These are phyloP conservation scores for Melanotaenia parkinsoni DNA, from an alignment of 2,797 vertebrate genomes.

Conservation along the genomic window DNA sequence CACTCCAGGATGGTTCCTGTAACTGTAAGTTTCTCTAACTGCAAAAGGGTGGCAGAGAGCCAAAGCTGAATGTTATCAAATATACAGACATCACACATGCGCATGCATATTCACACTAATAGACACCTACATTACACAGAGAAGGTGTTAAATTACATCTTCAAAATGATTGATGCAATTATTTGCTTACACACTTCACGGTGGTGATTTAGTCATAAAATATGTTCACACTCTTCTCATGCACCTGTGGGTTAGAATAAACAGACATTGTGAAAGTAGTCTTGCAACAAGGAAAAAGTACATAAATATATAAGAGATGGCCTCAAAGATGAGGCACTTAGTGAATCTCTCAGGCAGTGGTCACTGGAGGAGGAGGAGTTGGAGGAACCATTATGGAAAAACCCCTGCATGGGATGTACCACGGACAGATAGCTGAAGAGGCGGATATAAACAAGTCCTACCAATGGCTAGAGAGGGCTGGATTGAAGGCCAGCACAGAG, in stretches of 20 bases:
- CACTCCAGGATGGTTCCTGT: conserved; percentile 29
- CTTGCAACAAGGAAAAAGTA: not conserved
- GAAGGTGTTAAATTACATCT: conserved; percentile 15
- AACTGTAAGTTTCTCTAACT: conserved; percentile 26
- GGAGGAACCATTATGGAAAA: too few relatives aligned
- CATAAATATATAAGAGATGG: too few relatives aligned
- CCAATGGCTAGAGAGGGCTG: too few relatives aligned
- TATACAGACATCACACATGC: not conserved
- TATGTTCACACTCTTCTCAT: not conserved
- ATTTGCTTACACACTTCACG: not conserved
- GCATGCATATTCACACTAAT: not conserved
- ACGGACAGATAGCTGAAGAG: too few relatives aligned
- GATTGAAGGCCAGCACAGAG: too few relatives aligned
- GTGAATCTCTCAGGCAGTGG: too few relatives aligned
- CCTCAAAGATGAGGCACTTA: too few relatives aligned
- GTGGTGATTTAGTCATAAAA: not conserved
- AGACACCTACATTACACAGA: not conserved
- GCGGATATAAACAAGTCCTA: too few relatives aligned
- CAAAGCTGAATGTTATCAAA: conserved; percentile 3
- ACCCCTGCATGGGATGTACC: too few relatives aligned
- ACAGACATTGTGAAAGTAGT: too few relatives aligned
- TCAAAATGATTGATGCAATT: not conserved
- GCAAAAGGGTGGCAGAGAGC: conserved; percentile 20
- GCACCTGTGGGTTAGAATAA: too few relatives aligned
- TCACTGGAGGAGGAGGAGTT: too few relatives aligned